A percentile compares a stretch with the other conserved stretches of the same genome.
These are phyloP conservation scores for Acrobasis repandana DNA, from an alignment of 2,888 invertebrate species.

Conservation along the genomic window DNA sequence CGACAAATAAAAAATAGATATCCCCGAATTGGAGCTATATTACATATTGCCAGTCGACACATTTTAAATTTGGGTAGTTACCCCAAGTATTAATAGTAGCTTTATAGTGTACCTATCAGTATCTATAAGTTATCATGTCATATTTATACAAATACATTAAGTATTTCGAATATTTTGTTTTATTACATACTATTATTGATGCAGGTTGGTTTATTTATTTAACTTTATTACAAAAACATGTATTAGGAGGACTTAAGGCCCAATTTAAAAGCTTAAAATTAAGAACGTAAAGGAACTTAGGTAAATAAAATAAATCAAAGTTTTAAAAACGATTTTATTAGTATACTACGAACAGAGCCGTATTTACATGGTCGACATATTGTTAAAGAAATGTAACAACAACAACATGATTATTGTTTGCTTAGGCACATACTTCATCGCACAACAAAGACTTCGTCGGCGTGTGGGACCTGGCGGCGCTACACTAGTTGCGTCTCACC, in stretches of 20 bases:
- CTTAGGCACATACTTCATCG: slow-evolving; percentile 76
- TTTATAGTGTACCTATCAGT: background rate
- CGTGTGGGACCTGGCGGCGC: background rate
- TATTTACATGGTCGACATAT: slow-evolving; percentile 81
- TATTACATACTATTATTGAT: background rate
- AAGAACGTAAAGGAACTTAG: slow-evolving; percentile 3
- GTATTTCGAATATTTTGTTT: background rate
- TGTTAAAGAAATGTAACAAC: slow-evolving; percentile 82
- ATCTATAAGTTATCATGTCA: background rate
- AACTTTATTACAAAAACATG: no score
- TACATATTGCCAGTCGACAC: no score
- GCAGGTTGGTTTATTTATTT: no score
- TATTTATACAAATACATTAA: background rate
- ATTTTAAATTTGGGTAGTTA: background rate
- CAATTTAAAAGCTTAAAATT: background rate
- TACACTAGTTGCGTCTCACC: slow-evolving; percentile 10
- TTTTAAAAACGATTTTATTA: slow-evolving; percentile 78
- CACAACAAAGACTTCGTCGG: slow-evolving; percentile 56
- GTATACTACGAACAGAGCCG: slow-evolving; percentile 82
- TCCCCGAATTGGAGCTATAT: no score
- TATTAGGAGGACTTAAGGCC: no score
- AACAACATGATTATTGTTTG: slow-evolving; percentile 69
- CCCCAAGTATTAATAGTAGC: background rate
- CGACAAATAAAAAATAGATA: no score
- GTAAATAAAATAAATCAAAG: slow-evolving; percentile 54